phyloP scores from a whole-genome alignment of 2,797 vertebrate genomes.

The Anabas testudineus region DNA sequence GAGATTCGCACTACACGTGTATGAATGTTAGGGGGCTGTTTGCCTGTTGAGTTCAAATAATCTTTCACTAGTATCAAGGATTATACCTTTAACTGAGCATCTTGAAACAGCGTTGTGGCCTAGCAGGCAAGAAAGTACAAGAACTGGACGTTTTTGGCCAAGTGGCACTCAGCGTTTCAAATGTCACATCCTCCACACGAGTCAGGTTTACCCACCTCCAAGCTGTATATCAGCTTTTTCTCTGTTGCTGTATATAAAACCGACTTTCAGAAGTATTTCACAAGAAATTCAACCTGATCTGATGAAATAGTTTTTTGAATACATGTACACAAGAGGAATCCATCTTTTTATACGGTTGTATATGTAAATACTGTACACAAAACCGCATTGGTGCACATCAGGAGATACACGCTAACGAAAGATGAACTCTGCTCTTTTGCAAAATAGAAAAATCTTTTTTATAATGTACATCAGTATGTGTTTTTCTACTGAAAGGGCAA shows the following conservation, averaged over 20 bases:
- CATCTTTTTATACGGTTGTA: conserved; percentile 61
- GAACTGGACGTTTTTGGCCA: neutral
- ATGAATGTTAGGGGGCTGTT: too few relatives aligned
- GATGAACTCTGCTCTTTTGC: conserved; percentile 54
- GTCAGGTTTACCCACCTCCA: conserved; percentile 27
- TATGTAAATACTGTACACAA: conserved; percentile 70
- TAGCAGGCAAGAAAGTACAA: too few relatives aligned
- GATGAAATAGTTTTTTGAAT: conserved; percentile 53
- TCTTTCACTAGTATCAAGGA: too few relatives aligned
- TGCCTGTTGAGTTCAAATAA: too few relatives aligned
- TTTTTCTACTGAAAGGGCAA: conserved; percentile 65
- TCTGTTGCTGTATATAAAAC: conserved; percentile 59
- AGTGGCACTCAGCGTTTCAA: neutral
- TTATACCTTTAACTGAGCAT: neutral
- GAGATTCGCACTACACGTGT: too few relatives aligned
- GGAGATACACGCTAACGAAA: neutral
- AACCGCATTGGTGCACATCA: conserved; percentile 6
- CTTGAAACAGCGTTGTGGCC: too few relatives aligned
- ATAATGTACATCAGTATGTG: conserved; percentile 56
- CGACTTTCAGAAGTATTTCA: conserved; percentile 55
- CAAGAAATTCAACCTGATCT: conserved; percentile 32
- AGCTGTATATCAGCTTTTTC: conserved; percentile 34
- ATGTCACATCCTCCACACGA: conserved; percentile 38
- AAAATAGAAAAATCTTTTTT: conserved; percentile 55
- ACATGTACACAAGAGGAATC: conserved; percentile 47